Percentiles rank a stretch among this genome's conserved stretches.
Conservation (phyloP, 2,797 vertebrate genomes). For the Rhodeus uyekii region DNA sequence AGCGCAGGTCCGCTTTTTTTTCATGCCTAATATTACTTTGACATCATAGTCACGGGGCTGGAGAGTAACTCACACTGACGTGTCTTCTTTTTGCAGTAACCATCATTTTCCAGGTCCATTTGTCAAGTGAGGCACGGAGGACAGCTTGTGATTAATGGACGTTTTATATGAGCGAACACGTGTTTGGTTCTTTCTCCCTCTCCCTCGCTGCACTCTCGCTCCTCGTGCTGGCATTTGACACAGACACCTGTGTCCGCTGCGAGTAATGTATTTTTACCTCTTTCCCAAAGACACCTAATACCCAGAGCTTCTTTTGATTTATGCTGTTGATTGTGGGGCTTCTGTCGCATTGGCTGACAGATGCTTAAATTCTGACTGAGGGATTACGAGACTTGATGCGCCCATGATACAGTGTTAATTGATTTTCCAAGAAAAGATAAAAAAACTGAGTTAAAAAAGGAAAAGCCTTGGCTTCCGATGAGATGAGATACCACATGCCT, state of each 20-base stretch:
- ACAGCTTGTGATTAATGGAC: conserved; percentile 71
- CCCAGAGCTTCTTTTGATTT: conserved; percentile 59
- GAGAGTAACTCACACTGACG: conserved; percentile 46
- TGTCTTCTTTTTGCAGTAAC: conserved; percentile 67
- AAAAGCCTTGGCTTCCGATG: conserved; percentile 31
- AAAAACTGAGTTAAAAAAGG: conserved; percentile 20
- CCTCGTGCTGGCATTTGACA: conserved; percentile 51
- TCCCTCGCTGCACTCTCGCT: conserved; percentile 32
- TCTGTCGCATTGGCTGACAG: conserved; percentile 47
- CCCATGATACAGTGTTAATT: conserved; percentile 39
- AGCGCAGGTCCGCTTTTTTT: conserved; percentile 48
- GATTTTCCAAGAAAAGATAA: conserved; percentile 18
- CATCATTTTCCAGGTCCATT: conserved; percentile 74
- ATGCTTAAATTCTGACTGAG: conserved; percentile 46
- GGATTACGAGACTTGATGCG: conserved; percentile 40
- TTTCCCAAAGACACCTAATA: conserved; percentile 62
- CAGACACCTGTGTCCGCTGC: conserved; percentile 60
- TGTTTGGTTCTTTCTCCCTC: conserved; percentile 53
- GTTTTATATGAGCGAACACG: conserved; percentile 63
- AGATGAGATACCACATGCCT: conserved; percentile 30
- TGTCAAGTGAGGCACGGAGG: conserved; percentile 67
- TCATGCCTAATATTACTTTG: conserved; percentile 58
- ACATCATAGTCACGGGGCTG: conserved; percentile 50
- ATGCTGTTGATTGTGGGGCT: conserved; percentile 58
- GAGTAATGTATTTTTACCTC: conserved; percentile 63